These are phyloP conservation scores for Arenaria interpres DNA, from an alignment of 2,113 vertebrate genomes.

Conservation along the genomic window DNA sequence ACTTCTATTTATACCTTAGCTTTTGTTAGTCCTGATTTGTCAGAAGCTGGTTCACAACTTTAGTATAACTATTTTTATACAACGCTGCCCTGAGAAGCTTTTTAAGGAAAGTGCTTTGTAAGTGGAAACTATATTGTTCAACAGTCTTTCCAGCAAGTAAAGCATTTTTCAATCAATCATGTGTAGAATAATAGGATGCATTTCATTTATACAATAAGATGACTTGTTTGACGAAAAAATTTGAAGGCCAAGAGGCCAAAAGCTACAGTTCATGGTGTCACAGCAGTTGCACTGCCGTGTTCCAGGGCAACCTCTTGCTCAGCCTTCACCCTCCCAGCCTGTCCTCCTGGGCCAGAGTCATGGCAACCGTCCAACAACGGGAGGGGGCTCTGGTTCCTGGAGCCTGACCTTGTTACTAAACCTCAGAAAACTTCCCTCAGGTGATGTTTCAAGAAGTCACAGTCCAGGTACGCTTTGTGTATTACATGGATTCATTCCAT, in stretches of 20 bases:
- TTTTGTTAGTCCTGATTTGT: slow-evolving; percentile 70
- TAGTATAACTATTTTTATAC: slow-evolving; percentile 71
- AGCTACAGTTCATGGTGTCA: background rate
- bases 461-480: background rate
- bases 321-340: background rate
- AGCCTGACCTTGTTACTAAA: background rate
- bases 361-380: background rate
- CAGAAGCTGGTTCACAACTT: slow-evolving; percentile 70
- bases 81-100: slow-evolving; percentile 48
- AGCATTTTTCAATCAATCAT: slow-evolving; percentile 56
- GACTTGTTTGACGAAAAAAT: slow-evolving; percentile 51
- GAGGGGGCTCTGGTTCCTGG: background rate
- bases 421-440: background rate
- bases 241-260: slow-evolving; percentile 42
- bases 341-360: background rate
- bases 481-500: background rate
- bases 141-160: slow-evolving; percentile 58
- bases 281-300: background rate
- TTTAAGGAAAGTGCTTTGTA: slow-evolving; percentile 75
- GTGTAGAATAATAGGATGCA: slow-evolving; percentile 28
- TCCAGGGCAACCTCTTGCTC: background rate
- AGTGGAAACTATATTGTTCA: slow-evolving; percentile 69
- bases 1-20: slow-evolving; percentile 69
- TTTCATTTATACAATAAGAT: slow-evolving; percentile 56
- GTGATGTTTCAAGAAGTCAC: background rate